Conservation (phyloP, 2,797 vertebrate genomes). For the Pogoniulus pusillus region DNA sequence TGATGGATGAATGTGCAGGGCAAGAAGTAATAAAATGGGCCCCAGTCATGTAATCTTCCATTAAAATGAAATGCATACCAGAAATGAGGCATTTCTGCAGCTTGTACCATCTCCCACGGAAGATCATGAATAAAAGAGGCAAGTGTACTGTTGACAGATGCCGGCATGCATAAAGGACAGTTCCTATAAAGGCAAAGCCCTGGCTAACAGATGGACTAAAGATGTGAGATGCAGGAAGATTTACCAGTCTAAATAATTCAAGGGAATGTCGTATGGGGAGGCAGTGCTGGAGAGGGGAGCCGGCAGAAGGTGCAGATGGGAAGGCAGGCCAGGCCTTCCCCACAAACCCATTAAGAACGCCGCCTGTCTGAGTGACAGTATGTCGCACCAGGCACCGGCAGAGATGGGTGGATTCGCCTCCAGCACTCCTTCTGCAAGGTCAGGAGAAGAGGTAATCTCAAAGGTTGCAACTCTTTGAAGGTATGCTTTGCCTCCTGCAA, state of each 20-base stretch:
- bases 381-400: conserved; percentile 68
- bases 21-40: conserved; percentile 76
- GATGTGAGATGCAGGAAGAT: conserved; percentile 94
- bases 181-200: conserved; percentile 79
- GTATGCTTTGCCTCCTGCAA: background rate
- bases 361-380: conserved; percentile 76
- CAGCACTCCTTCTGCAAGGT: conserved; percentile 76
- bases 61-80: conserved; percentile 80
- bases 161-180: conserved; percentile 80
- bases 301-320: conserved; percentile 83
- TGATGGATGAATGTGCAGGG: conserved; percentile 73
- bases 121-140: conserved; percentile 80
- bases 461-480: conserved; percentile 47
- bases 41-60: conserved; percentile 77
- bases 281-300: conserved; percentile 75
- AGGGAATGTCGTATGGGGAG: conserved; percentile 80
- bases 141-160: conserved; percentile 79
- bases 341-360: conserved; percentile 80
- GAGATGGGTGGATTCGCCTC: conserved; percentile 75
- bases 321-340: conserved; percentile 81
- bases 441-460: conserved; percentile 66
- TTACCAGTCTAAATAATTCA: conserved; percentile 99
- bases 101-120: conserved; percentile 75
- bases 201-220: conserved; percentile 94
- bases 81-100: conserved; percentile 74